Conservation (phyloP, 2,113 vertebrate species). For the Canis aureus region DNA sequence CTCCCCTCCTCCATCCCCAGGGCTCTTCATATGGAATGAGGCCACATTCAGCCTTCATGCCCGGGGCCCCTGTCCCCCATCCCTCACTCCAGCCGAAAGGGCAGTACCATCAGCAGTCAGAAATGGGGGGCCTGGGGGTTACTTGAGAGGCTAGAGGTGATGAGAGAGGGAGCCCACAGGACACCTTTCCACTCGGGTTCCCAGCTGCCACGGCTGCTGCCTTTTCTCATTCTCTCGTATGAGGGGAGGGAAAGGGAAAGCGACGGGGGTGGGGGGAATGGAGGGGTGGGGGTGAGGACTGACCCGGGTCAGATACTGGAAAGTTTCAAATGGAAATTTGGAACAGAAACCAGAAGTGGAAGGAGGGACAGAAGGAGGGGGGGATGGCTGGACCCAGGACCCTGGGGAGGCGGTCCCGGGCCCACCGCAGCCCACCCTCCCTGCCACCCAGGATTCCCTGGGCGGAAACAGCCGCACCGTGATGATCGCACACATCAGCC, state of each 20-base stretch:
- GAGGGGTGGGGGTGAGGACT: neutral
- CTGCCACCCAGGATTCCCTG: slow-evolving; percentile 90
- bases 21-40: neutral
- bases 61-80: neutral
- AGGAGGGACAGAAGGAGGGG: neutral
- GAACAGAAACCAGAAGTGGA: neutral
- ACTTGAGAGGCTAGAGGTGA: neutral
- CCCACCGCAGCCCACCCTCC: neutral
- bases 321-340: neutral
- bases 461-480: slow-evolving; percentile 95
- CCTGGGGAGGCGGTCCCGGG: fast-evolving
- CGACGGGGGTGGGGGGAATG: no score
- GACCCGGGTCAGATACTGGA: neutral
- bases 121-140: neutral
- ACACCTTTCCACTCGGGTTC: neutral
- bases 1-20: neutral
- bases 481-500: slow-evolving; percentile 97
- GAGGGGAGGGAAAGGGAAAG: neutral
- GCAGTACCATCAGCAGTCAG: neutral
- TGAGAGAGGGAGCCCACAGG: neutral
- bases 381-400: neutral
- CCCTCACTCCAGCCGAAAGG: neutral
- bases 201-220: neutral
- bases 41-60: neutral
- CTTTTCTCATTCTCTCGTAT: fast-evolving